Evolutionary conservation across 2,888 invertebrate species (phyloP).

Genomic region (Saturnia japonica): DNA sequence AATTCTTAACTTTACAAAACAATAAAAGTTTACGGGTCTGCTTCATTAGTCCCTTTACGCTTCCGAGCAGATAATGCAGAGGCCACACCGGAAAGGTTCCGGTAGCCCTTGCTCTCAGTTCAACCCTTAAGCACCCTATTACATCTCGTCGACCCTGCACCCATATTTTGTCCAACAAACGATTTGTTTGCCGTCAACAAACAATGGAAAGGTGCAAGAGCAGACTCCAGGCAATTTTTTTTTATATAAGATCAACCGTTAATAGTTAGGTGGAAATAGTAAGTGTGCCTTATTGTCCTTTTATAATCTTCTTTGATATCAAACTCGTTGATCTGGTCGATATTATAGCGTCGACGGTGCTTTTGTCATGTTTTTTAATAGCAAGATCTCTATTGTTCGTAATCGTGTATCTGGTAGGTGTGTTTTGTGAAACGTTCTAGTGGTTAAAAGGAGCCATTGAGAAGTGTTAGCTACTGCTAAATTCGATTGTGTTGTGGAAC

Average conservation of each 20-base stretch:
- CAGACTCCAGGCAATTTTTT: conserved; percentile 25
- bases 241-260: conserved; percentile 61
- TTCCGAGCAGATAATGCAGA: conserved; percentile 63
- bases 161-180: conserved; percentile 72
- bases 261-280: conserved; percentile 55
- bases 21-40: conserved; percentile 53
- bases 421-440: conserved; percentile 69
- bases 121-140: conserved; percentile 74
- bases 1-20: conserved; percentile 22
- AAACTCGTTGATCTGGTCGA: conserved; percentile 62
- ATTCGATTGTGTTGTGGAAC: conserved; percentile 52
- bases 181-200: conserved; percentile 80
- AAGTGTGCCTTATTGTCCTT: conserved; percentile 67
- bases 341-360: conserved; percentile 56
- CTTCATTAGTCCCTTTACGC: conserved; percentile 56
- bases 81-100: conserved; percentile 71
- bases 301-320: conserved; percentile 76
- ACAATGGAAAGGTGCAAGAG: conserved; percentile 76
- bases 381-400: conserved; percentile 48
- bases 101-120: conserved; percentile 74
- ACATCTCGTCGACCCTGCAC: conserved; percentile 60
- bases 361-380: conserved; percentile 52
- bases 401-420: conserved; percentile 41
- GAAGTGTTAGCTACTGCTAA: conserved; percentile 47
- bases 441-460: conserved; percentile 66